Evolutionary conservation across 2,888 invertebrate species (phyloP), one percentile per base, ranked within the genome.

Genomic region (Mongoloraphidia duomilia): DNA sequence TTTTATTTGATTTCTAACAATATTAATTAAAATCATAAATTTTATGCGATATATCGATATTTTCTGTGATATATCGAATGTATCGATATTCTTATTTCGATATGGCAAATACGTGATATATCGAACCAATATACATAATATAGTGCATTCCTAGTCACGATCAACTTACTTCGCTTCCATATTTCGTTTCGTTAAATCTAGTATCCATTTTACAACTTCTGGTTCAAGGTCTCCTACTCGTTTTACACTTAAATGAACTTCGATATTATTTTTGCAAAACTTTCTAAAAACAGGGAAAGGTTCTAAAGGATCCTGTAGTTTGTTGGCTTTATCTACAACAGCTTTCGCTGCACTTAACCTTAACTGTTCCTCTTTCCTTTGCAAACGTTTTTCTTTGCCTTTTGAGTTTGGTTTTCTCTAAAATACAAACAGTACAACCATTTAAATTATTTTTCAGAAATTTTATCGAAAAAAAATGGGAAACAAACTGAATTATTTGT

Each of bases 151-250:
- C 26, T 5, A 6, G 5, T 6, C 6, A 26, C 6, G 26, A 26
- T 26, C 26, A 40, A 63, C 77, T 73, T 78, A 90, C 79, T 83
- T 69, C 51, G 70, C 62, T 65, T 81, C 79, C 88, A 90, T 88
- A 65, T 91, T 91, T 54, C 73, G 72, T 63, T 84, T 82, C 52
- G 84, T 82, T 33, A 91, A 71, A 58, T 81, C 73, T 59, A 86
- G 81, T 42, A 82, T 76, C 84, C 85, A 87, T 36, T 80, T 69
- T 35, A 77, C 64, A 8, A 74, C 71, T 51, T 68, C 68, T 47
- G 73, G 68, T 46, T 76, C 72, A 45, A 87, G 65, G 50, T 80
- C 68, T 42, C 65, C 64, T 8, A 78, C 77, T 59, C 66, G 70
- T 56, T 73, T 72, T 49, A 81, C 80, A 55, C 70, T 74, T 57